These are phyloP conservation scores for Mantis religiosa DNA, from an alignment of 2,888 invertebrate species.

Conservation along the genomic window DNA sequence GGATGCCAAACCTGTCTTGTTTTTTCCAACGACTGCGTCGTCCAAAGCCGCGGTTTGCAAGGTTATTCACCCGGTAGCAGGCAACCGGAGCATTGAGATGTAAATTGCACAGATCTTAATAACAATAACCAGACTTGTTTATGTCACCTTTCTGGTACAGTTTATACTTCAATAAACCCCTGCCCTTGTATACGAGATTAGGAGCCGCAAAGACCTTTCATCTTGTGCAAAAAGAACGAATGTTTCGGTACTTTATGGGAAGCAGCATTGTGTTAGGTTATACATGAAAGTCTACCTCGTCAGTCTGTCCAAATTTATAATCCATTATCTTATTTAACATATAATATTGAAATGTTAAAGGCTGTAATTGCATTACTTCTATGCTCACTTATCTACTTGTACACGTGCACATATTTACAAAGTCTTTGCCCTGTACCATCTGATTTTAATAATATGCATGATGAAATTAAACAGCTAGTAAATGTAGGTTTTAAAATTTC, in stretches of 20 bases:
- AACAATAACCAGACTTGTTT: background rate
- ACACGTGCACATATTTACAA: no score
- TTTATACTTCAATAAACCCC: background rate
- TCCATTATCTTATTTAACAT: no score
- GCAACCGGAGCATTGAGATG: background rate
- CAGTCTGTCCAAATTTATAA: no score
- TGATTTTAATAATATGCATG: no score
- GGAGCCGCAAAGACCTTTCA: background rate
- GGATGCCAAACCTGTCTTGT: background rate
- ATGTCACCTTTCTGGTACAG: background rate
- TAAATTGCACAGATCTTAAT: background rate
- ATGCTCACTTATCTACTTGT: no score
- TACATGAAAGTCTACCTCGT: no score
- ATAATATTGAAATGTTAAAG: no score
- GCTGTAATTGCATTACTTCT: no score
- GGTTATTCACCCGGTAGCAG: background rate
- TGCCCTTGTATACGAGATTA: background rate
- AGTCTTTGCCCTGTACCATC: no score
- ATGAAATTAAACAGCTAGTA: no score
- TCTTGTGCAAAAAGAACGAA: background rate
- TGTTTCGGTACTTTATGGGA: background rate
- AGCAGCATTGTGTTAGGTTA: no score
- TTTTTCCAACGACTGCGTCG: background rate
- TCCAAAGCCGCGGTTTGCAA: background rate
- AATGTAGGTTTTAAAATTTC: no score